Evolutionary conservation across 2,888 invertebrate genomes (phyloP), one percentile per base, ranked within the genome.

Genomic region (Autographa gamma): DNA sequence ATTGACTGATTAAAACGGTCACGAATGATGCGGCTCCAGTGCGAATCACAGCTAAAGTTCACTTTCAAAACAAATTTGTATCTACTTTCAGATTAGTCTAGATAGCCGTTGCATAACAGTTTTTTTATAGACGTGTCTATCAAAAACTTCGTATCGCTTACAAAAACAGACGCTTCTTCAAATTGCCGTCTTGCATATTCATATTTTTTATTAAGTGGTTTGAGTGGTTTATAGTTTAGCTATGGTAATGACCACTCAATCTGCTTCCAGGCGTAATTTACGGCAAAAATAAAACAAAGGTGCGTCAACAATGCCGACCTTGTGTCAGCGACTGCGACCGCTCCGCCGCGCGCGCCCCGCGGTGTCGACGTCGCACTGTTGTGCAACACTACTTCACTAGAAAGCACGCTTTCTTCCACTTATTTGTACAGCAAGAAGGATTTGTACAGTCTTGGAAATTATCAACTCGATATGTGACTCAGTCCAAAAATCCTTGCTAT

Each of bases 321-420:
- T 90, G 83, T 67, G 48, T n/a, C 48, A 48, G 48, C 48, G 48
- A 6, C 66, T 90, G 80, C 79, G 85, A 77, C 65, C 54, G 56
- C 19, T 54, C 13, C 14, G 11, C 25, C 64, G 61, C 60, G 71
- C 59, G 59, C 65, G n/a, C 60, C 62, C 89, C 88, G 77, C 78
- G 61, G 60, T 63, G 52, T 32, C 63, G 68, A 16, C 63, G 68
- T 60, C 60, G 70, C 31, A 54, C 18, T 48, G 67, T 83, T 83
- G 84, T 80, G 84, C 80, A 83, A 82, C 67, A 66, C 84, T 79
- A 89, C 77, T 76, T 79, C 67, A 68, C 79, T 91, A 90, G 92
- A 92, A 93, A 94, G 93, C 86, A 74, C 74, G 88, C 91, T 93
- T 93, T 93, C 92, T 89, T 92, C 78, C 81, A 76, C 78, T 79